phyloP scores from a whole-genome alignment of 2,888 invertebrate species.

The Xylocampa areola region DNA sequence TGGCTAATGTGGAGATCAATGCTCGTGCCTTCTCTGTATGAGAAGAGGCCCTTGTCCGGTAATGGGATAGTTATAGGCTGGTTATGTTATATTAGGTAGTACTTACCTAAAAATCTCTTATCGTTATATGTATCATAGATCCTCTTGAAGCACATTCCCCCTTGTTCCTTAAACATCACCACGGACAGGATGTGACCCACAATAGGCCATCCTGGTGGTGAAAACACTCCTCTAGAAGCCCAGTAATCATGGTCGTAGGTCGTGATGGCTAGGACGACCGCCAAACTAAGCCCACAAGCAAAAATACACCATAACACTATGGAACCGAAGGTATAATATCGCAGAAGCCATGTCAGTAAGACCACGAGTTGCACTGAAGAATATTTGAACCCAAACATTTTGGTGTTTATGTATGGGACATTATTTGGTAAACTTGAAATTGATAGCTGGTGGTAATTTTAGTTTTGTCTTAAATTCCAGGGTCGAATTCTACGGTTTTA shows the following conservation, averaged over 20 bases:
- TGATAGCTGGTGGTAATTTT: constrained; percentile 23
- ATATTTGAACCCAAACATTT: constrained; percentile 84
- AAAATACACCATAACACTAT: constrained; percentile 70
- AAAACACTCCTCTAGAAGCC: constrained; percentile 77
- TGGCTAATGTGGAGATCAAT: too few species aligned
- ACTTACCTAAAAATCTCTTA: constrained; percentile 81
- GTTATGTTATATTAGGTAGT: too few species aligned
- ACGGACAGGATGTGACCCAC: constrained; percentile 83
- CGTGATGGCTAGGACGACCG: constrained; percentile 68
- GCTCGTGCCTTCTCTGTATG: too few species aligned
- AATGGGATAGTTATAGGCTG: too few species aligned
- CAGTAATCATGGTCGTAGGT: constrained; percentile 86
- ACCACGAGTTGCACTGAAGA: constrained; percentile 70
- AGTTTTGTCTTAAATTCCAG: neutral
- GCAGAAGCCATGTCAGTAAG: constrained; percentile 69
- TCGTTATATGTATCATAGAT: constrained; percentile 81
- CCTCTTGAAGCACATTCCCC: constrained; percentile 83
- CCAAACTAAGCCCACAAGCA: constrained; percentile 60
- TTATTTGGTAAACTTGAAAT: constrained; percentile 45
- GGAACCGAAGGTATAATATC: constrained; percentile 75
- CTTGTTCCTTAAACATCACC: constrained; percentile 82
- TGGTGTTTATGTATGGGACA: constrained; percentile 60
- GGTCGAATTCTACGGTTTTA: neutral
- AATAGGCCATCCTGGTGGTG: constrained; percentile 81
- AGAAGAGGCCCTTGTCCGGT: too few species aligned